Evolutionary conservation across 1,140 invertebrate genomes (phyloP), one percentile per base, ranked within the genome.

Genomic region (Heliconius melpomene): DNA sequence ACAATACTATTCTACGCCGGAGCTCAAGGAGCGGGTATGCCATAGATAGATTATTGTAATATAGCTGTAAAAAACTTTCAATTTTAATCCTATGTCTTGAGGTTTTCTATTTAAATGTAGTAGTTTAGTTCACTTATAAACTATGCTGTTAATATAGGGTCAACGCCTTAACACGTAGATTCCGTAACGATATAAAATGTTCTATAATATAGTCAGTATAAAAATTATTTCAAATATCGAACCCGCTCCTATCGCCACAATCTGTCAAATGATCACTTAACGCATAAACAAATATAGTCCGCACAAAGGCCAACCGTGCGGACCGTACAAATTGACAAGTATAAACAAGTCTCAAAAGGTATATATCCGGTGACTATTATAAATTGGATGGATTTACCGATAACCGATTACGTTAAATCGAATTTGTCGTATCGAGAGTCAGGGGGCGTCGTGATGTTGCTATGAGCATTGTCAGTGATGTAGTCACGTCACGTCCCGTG

Each of bases 141-240:
- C 60, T 66, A 66, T 66, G 11, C 26, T 13, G 60, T 66, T 29
- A 9, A 26, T 66, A 29, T 29, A 66, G 23, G 23, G 23, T 66
- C 23, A 26, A 66, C 13, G 60, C 13, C 60, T 11, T 16, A 66
- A 5, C 23, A 66, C 60, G 60, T 29, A 66, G n/a, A 26, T 13
- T 66, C 13, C 60, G 26, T 66, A 66, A 29, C 26, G 13, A 26
- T 66, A 66, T 66, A 66, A 66, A 66, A 66, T 29, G 60, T 66
- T 66, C 60, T 66, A 66, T 66, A 66, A 66, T 66, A 66, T 66
- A 66, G 26, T 66, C 60, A 66, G 60, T 66, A 66, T 66, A 66
- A 66, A 66, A 66, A 29, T 66, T 66, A 29, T 66, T 66, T 66
- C 7, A 66, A 66, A 29, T 29, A 66, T 66, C 60, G 13, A 66